phyloP scores from a whole-genome alignment of 1,140 invertebrate species.

The Atta texana region DNA sequence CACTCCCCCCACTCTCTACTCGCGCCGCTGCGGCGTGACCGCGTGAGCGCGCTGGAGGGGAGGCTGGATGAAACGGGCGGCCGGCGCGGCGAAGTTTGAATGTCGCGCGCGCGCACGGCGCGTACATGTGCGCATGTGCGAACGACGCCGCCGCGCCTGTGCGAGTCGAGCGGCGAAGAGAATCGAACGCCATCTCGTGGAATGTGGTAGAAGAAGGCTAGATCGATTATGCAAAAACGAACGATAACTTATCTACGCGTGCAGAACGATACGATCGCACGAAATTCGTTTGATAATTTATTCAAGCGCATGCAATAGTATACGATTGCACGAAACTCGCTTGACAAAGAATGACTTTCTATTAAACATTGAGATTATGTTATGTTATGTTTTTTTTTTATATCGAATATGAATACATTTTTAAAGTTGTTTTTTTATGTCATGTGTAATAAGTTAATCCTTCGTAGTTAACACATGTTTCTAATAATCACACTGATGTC shows the following conservation, averaged over 20 bases:
- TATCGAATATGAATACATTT: too few relatives aligned
- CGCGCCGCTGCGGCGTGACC: slow-evolving; percentile 73
- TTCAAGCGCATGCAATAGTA: neutral
- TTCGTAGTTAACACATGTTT: too few relatives aligned
- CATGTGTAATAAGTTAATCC: too few relatives aligned
- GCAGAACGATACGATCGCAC: neutral
- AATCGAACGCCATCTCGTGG: slow-evolving; percentile 1
- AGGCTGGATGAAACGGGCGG: neutral
- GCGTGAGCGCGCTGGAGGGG: slow-evolving; percentile 56
- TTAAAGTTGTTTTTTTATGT: too few relatives aligned
- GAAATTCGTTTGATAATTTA: neutral
- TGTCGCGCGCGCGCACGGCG: neutral
- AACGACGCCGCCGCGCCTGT: neutral
- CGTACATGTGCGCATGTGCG: neutral
- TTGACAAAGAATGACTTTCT: neutral
- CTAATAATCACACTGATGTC: too few relatives aligned
- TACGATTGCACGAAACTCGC: neutral
- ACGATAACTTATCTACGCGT: neutral
- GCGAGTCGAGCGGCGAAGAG: too few relatives aligned
- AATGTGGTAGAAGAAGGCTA: neutral
- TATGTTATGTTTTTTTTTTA: too few relatives aligned
- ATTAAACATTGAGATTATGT: too few relatives aligned
- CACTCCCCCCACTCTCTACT: slow-evolving; percentile 77
- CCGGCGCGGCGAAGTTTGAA: slow-evolving; percentile 17
- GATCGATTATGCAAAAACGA: neutral